Evolutionary conservation across 2,797 vertebrate genomes (phyloP).

Genomic region (Moxostoma hubbsi): DNA sequence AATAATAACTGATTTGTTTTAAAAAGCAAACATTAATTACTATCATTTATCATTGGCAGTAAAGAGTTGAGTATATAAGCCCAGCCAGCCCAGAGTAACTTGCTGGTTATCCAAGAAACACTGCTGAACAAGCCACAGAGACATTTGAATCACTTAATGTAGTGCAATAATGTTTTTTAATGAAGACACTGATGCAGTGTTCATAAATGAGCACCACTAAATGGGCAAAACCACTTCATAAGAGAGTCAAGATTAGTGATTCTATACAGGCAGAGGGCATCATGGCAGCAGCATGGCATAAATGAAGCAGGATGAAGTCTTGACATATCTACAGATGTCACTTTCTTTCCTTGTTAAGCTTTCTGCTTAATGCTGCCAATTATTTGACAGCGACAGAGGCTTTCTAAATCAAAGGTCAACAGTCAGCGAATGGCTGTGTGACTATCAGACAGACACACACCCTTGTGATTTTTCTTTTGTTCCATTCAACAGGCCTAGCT

Average conservation of each 20-base stretch:
- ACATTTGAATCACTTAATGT: constrained; percentile 13
- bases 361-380: constrained; percentile 31
- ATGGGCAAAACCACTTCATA: background rate
- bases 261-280: background rate
- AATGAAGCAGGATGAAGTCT: constrained; percentile 16
- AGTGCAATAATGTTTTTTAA: constrained; percentile 31
- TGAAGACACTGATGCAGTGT: background rate
- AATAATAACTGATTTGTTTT: background rate
- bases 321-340: constrained; percentile 43
- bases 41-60: constrained; percentile 1
- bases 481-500: constrained; percentile 22
- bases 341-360: background rate
- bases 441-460: background rate
- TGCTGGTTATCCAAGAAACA: constrained; percentile 10
- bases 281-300: background rate
- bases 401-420: constrained; percentile 37
- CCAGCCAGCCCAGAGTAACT: background rate
- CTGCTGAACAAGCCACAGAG: background rate
- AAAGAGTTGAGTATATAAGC: background rate
- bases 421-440: constrained; percentile 4
- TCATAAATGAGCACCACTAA: constrained; percentile 15
- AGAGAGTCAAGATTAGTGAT: background rate
- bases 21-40: background rate
- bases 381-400: constrained; percentile 32
- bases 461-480: constrained; percentile 34